Percentiles rank a stretch among this genome's conserved stretches.
Conservation (phyloP, 30 jellyfish, hydroid and myxozoan species). For the Haliclystus octoradiatus region DNA sequence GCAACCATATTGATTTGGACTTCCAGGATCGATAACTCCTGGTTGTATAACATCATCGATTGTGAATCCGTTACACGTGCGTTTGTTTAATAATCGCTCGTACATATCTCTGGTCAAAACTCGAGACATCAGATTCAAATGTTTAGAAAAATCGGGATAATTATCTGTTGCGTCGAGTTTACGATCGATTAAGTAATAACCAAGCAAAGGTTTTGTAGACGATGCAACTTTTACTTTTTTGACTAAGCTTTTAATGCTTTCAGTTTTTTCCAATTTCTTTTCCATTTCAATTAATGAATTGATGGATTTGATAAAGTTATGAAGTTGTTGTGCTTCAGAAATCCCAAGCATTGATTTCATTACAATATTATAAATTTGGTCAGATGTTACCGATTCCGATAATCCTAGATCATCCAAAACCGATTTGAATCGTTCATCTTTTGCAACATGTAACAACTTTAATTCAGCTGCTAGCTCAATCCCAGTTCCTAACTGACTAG, state of each 20-base stretch:
- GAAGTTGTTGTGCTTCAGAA: constrained; percentile 20
- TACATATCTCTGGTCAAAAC: constrained; percentile 62
- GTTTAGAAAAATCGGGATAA: constrained; percentile 71
- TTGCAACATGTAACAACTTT: not conserved
- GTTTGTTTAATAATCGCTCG: constrained; percentile 47
- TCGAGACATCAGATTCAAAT: constrained; percentile 86
- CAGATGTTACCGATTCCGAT: not conserved
- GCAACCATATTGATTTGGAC: constrained; percentile 18
- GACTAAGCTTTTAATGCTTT: constrained; percentile 10
- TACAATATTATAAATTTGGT: not conserved
- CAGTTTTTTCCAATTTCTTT: constrained; percentile 15
- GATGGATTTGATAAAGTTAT: constrained; percentile 24
- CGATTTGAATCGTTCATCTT: not conserved
- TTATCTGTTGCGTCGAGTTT: constrained; percentile 76
- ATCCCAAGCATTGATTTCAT: not conserved
- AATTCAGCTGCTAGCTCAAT: not conserved
- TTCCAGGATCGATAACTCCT: constrained; percentile 95
- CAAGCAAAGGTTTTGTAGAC: too few species aligned
- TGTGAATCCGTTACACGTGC: constrained; percentile 69
- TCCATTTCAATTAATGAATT: constrained; percentile 12
- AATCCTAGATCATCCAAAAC: not conserved
- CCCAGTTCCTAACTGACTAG: not conserved
- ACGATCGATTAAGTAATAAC: constrained; percentile 71
- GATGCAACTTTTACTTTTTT: not conserved
- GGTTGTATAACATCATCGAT: constrained; percentile 81